Percentiles rank a stretch among this genome's conserved stretches.
phyloP scores from a whole-genome alignment of 2,113 vertebrate species.

The Pungitius pungitius region DNA sequence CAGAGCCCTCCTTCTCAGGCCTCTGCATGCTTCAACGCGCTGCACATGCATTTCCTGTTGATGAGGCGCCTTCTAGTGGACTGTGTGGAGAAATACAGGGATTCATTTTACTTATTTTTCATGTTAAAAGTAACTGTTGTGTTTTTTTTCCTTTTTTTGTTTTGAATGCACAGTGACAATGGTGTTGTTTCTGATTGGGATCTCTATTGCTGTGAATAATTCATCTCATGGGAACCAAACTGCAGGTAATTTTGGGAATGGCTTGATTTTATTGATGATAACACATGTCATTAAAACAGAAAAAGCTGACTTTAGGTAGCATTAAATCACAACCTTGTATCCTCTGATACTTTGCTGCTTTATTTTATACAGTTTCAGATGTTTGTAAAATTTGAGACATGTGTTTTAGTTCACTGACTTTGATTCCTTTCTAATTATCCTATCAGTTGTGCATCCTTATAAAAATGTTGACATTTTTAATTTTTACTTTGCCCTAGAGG shows the following conservation, averaged over 20 bases:
- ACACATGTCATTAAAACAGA: not conserved
- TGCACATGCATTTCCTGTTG: constrained; percentile 31
- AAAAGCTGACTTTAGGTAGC: not conserved
- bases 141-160: not conserved
- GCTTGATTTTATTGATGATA: not conserved
- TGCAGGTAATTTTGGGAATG: constrained; percentile 65
- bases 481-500: not conserved
- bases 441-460: not conserved
- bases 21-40: not conserved
- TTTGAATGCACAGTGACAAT: constrained; percentile 74
- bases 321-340: not conserved
- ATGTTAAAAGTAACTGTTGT: not conserved
- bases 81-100: not conserved
- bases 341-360: not conserved
- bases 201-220: constrained; percentile 71
- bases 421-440: not conserved
- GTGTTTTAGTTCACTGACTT: not conserved
- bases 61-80: constrained; percentile 66
- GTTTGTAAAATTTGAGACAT: not conserved
- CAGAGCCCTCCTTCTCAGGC: constrained; percentile 20
- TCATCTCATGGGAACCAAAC: constrained; percentile 79
- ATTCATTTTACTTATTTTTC: constrained; percentile 1
- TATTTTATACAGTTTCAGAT: not conserved
- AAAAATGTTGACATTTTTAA: not conserved
- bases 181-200: constrained; percentile 81